Conservation (phyloP, 2,888 invertebrate species). For the Sphinx pinastri region DNA sequence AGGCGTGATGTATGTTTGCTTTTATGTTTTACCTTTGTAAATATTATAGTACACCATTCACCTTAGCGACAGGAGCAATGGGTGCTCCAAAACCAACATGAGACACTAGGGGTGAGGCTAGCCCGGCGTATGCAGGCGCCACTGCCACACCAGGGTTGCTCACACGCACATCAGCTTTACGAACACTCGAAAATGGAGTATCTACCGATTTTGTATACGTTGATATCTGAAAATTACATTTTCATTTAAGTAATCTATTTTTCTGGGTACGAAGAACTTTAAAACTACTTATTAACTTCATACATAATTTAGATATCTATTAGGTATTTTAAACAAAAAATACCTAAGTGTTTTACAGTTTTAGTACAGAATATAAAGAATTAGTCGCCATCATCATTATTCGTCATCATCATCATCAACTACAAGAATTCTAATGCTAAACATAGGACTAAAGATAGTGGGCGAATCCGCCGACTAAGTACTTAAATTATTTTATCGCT, state of each 20-base stretch:
- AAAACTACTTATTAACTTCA: neutral
- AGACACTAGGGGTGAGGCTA: slow-evolving; percentile 67
- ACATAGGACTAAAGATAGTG: too few relatives aligned
- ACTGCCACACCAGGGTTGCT: slow-evolving; percentile 85
- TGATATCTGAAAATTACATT: slow-evolving; percentile 75
- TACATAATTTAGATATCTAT: too few relatives aligned
- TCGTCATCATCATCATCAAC: too few relatives aligned
- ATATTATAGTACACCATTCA: slow-evolving; percentile 43
- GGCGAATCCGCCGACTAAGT: too few relatives aligned
- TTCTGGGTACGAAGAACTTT: neutral
- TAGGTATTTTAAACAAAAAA: too few relatives aligned
- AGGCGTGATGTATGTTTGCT: too few relatives aligned
- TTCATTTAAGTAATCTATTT: neutral
- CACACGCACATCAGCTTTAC: slow-evolving; percentile 88
- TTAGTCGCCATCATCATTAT: too few relatives aligned
- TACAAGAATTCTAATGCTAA: too few relatives aligned
- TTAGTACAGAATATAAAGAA: too few relatives aligned
- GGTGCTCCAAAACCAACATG: slow-evolving; percentile 61
- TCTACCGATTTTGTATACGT: slow-evolving; percentile 88
- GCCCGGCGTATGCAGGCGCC: slow-evolving; percentile 57
- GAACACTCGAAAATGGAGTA: slow-evolving; percentile 89
- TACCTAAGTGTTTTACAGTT: too few relatives aligned
- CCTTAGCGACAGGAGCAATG: slow-evolving; percentile 69
- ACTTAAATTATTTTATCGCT: neutral
- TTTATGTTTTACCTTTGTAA: too few relatives aligned